Evolutionary conservation across 2,797 vertebrate species (phyloP).

Genomic region (Platalea minor): DNA sequence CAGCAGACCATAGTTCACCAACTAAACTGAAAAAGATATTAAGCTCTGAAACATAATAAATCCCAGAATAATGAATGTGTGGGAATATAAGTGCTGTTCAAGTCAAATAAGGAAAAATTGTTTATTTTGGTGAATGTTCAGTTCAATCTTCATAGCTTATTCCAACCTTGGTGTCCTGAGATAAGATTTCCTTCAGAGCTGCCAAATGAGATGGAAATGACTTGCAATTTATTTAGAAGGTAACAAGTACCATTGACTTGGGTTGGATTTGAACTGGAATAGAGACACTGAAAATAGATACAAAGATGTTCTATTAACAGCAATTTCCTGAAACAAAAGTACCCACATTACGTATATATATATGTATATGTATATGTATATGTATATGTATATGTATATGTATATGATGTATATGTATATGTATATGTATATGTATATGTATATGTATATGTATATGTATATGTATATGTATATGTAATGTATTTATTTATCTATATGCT

Average conservation of each 20-base stretch:
- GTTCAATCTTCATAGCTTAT: neutral
- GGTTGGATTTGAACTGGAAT: neutral
- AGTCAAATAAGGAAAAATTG: neutral
- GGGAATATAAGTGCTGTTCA: neutral
- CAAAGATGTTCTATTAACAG: neutral
- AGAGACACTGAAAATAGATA: neutral
- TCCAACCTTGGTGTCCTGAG: neutral
- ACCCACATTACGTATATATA: fast-evolving
- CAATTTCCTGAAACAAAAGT: neutral
- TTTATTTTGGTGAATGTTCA: neutral
- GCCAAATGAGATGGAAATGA: neutral
- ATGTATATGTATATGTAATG: neutral
- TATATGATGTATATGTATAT: neutral
- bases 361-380: neutral
- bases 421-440: neutral
- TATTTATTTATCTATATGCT: neutral
- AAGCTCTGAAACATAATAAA: neutral
- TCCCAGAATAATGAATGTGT: neutral
- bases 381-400: neutral
- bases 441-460: neutral
- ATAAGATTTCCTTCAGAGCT: neutral
- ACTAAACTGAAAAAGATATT: neutral
- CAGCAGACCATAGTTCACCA: neutral
- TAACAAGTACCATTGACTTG: neutral
- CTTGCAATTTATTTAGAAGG: neutral